Percentiles rank a stretch among this genome's conserved stretches.
Evolutionary conservation across 2,888 invertebrate genomes (phyloP).

Genomic region (Calameuta filiformis): DNA sequence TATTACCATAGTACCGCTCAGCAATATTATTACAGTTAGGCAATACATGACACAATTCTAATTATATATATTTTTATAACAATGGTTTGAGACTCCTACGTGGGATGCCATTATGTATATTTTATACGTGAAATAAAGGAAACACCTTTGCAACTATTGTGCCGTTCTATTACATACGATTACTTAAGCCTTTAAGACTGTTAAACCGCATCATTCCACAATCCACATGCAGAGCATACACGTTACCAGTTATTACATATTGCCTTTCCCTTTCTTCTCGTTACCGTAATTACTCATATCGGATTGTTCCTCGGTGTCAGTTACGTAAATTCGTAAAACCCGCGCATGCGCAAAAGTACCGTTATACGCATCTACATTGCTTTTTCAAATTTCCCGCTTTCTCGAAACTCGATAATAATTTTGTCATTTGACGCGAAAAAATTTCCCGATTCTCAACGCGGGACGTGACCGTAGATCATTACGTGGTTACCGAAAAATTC

Average conservation of each 20-base stretch:
- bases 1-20: not conserved
- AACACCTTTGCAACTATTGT: conserved; percentile 48
- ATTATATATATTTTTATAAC: conserved; percentile 51
- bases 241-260: conserved; percentile 31
- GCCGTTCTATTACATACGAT: conserved; percentile 13
- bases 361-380: no score
- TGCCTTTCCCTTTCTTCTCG: conserved; percentile 43
- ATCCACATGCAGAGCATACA: not conserved
- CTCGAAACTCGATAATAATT: not conserved
- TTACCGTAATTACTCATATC: conserved; percentile 44
- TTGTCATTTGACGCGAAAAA: not conserved
- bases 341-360: not conserved
- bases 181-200: conserved; percentile 15
- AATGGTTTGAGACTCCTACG: conserved; percentile 56
- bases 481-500: not conserved
- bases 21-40: conserved; percentile 34
- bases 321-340: conserved; percentile 15
- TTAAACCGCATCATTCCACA: not conserved
- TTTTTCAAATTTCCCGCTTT: not conserved
- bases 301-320: conserved; percentile 32
- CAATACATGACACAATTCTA: conserved; percentile 39
- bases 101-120: conserved; percentile 62
- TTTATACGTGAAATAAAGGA: conserved; percentile 58
- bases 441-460: not conserved
- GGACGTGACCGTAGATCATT: not conserved